Base-by-base conservation (phyloP, 2,797 vertebrate genomes). In the Mareca penelope region DNA sequence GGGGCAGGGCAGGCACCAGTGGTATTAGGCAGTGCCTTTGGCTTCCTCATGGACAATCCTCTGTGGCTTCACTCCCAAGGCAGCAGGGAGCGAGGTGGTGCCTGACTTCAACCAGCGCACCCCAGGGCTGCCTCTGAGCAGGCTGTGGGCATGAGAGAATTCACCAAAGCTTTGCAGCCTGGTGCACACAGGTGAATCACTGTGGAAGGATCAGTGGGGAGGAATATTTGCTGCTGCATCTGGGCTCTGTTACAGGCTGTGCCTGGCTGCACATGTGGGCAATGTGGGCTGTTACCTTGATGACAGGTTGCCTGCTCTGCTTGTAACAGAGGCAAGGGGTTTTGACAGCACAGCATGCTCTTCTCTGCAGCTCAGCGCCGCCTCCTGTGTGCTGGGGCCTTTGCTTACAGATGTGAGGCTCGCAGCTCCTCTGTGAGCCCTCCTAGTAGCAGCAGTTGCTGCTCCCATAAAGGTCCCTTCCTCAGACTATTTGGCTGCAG, bases 181-280 rank as follows among this genome's bases (percentile, higher is more conserved):
- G 60, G 10, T 13, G 29, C 16, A 6, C 28, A 2, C 7, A 63
- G 44, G 39, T 12, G 56, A 56, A 53, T 29, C 59, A 16, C 29
- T 37, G 67, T 5, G 28, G 63, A 70, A 89, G 70, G 39, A 53
- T 59, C 77, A 76, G 18, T 1, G 12, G 57, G 78, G 67, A 70
- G 80, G 73, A 95, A 88, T 2, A 31, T 39, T 78, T 15, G 26
- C 22, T 50, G 72, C 53, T 78, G 78, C 33, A 89, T 33, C 48
- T 68, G 67, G 33, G 44, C 26, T 76, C 59, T 55, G 1, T 35
- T 63, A 22, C 37, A 65, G 50, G 35, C 50, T 26, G 9, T 2
- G 59, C 59, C 65, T 79, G 67, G 63, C 67, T 76, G 59, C 40
- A 24, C 0, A 0, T 1, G 0, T 4, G 12, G 67, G 40, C 15